Evolutionary conservation across 2,113 vertebrate genomes (phyloP), one percentile per base, ranked within the genome.

Genomic region (Monopterus albus): DNA sequence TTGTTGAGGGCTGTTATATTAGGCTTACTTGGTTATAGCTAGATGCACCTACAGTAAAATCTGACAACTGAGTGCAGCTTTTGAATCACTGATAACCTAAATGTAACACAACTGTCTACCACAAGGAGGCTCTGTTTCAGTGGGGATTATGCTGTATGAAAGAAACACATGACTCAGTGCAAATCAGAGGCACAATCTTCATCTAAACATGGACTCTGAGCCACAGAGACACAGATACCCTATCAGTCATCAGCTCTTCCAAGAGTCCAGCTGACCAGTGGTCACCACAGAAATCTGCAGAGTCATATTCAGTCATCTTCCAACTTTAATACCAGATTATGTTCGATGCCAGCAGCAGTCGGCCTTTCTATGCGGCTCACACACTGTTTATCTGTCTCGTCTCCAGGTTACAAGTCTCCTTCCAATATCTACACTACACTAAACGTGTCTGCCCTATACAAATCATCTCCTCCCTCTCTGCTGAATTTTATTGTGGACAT

Each of bases 271-370:
- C 51, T 62, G 80, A 87, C 84, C 80, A 36, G 65, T 60, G 59
- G 63, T n/a, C n/a, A n/a, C n/a, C n/a, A n/a, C 11, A 13, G 33
- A 49, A 82, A 75, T 72, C 6, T 79, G 23, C 63, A 1, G 56
- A 82, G 72, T 83, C 79, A 69, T 62, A 57, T 39, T 65, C 65
- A 72, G 81, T 84, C 81, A 86, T 84, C 70, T 63, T 80, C 58
- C 43, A 63, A 53, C 45, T 69, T 53, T 83, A 87, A 88, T 39
- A 56, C 58, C 71, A 85, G 84, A 79, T 82, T 79, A 84, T 58
- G 17, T 46, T 18, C 2, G 4, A 45, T 21, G 40, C 15, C 50
- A 39, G 72, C 58, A 67, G 69, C 45, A 40, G 35, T 47, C 46
- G 1, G 31, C 53, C 40, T 67, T n/a, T 43, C 61, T 72, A 50